A percentile compares a stretch with the other conserved stretches of the same genome.
Evolutionary conservation across 2,888 invertebrate species (phyloP).

Genomic region (Oxyteleia sp.): DNA sequence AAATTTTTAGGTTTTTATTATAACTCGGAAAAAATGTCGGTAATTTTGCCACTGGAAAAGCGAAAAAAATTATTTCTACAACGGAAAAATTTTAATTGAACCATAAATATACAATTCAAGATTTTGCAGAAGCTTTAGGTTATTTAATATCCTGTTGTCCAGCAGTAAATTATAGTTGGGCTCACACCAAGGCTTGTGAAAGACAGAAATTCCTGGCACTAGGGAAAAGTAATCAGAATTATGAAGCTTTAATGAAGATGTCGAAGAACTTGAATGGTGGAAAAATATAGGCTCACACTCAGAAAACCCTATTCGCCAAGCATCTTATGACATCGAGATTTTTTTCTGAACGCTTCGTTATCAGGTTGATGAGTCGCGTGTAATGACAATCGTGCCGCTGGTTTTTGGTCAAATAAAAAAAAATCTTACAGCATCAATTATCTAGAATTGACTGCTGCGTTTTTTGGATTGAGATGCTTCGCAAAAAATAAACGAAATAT

Average conservation of each 20-base stretch:
- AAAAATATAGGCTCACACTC: not conserved
- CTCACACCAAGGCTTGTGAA: conserved; percentile 34
- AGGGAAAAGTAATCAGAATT: conserved; percentile 21
- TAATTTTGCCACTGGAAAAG: conserved; percentile 17
- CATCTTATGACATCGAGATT: conserved; percentile 53
- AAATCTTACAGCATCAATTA: conserved; percentile 50
- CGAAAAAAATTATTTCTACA: not conserved
- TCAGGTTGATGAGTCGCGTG: conserved; percentile 57
- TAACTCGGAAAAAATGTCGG: conserved; percentile 28
- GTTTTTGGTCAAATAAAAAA: conserved; percentile 51
- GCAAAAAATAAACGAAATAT: conserved; percentile 15
- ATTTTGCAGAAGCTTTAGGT: conserved; percentile 31
- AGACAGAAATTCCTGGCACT: conserved; percentile 34
- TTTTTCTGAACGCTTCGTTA: conserved; percentile 45
- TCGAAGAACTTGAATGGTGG: conserved; percentile 19
- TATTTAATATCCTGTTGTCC: conserved; percentile 47
- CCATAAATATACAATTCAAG: conserved; percentile 15
- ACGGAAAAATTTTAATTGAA: conserved; percentile 18
- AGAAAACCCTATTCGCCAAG: conserved; percentile 34
- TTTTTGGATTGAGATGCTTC: conserved; percentile 70
- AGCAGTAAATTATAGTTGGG: conserved; percentile 30
- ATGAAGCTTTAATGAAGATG: conserved; percentile 10
- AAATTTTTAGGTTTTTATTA: conserved; percentile 33
- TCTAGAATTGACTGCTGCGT: conserved; percentile 61
- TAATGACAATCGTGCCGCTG: conserved; percentile 28